Conservation (phyloP, 2,888 invertebrate genomes). For the Sphaerophoria rueppellii region DNA sequence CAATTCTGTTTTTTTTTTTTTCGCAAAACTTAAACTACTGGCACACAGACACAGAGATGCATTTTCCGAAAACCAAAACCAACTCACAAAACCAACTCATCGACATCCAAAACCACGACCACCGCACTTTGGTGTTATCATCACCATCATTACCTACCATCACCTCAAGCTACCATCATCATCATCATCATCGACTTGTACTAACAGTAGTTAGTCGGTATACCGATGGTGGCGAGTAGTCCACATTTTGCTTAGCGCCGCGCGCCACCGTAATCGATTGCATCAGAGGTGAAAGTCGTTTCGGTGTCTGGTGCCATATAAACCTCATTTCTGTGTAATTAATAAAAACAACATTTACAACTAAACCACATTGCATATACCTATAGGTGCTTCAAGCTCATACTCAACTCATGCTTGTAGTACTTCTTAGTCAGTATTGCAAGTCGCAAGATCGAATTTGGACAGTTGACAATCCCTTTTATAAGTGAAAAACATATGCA, state of each 20-base stretch:
- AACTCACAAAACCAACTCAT: constrained; percentile 30
- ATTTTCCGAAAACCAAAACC: constrained; percentile 12
- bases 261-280: constrained; percentile 66
- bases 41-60: constrained; percentile 57
- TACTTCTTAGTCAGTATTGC: not conserved
- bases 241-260: constrained; percentile 55
- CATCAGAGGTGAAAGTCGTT: constrained; percentile 74
- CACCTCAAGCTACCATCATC: constrained; percentile 12
- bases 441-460: not conserved
- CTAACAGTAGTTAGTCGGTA: constrained; percentile 43
- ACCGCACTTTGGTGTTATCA: constrained; percentile 8
- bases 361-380: constrained; percentile 21
- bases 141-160: too few species aligned
- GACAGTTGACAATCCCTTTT: constrained; percentile 19
- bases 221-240: constrained; percentile 30
- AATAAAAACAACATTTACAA: constrained; percentile 62
- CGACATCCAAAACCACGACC: constrained; percentile 6
- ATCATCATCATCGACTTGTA: constrained; percentile 31
- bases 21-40: constrained; percentile 45
- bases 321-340: constrained; percentile 73
- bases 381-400: not conserved
- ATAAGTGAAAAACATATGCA: constrained; percentile 23
- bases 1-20: too few species aligned
- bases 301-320: constrained; percentile 74
- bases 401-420: not conserved